These are phyloP conservation scores for Manduca sexta DNA, from an alignment of 1,140 invertebrate species.

Conservation along the genomic window DNA sequence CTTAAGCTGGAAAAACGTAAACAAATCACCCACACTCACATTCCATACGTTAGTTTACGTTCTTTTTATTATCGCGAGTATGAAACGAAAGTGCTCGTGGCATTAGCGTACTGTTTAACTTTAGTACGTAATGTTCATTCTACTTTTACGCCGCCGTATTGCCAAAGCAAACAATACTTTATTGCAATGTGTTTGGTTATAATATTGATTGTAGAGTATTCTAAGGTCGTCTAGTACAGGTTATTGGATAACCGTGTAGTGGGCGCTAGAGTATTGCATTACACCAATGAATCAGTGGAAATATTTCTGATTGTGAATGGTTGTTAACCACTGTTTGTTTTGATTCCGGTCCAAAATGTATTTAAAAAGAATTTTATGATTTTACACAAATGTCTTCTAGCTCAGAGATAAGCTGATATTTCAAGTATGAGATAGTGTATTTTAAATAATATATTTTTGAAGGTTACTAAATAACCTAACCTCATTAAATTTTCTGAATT, in stretches of 20 bases:
- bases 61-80: background rate
- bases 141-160: no score
- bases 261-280: conserved; percentile 22
- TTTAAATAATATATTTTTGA: no score
- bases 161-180: background rate
- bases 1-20: no score
- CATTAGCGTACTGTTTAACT: conserved; percentile 1
- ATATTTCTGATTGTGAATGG: background rate
- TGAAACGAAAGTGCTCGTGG: background rate
- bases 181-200: background rate
- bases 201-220: conserved; percentile 2
- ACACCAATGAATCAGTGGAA: conserved; percentile 8
- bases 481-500: no score
- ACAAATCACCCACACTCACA: no score
- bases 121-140: background rate
- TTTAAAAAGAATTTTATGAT: no score
- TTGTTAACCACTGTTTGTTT: background rate
- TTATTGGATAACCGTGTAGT: conserved; percentile 29
- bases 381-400: no score
- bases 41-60: no score
- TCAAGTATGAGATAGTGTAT: no score
- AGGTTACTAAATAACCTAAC: no score
- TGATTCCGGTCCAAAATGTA: background rate
- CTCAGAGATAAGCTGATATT: no score
- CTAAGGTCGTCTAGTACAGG: conserved; percentile 7